These are phyloP conservation scores for Rhizomys pruinosus DNA, from an alignment of 2,113 vertebrate species.

Conservation along the genomic window DNA sequence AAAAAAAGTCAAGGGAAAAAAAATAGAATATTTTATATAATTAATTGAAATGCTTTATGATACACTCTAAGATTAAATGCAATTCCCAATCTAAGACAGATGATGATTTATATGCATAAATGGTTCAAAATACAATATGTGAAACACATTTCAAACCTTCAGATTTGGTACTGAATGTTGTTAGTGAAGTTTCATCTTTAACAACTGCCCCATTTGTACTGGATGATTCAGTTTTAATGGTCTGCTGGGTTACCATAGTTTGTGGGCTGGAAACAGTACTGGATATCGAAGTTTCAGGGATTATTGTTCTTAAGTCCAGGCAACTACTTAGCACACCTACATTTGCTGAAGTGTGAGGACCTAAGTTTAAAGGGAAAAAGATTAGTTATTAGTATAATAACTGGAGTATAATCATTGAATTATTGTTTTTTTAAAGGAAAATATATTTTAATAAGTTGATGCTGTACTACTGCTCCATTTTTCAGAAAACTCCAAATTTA, in stretches of 20 bases:
- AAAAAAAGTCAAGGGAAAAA: neutral
- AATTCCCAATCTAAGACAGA: constrained; percentile 74
- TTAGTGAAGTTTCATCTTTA: constrained; percentile 90
- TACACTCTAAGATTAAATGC: constrained; percentile 66
- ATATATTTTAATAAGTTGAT: no score
- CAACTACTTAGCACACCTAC: constrained; percentile 86
- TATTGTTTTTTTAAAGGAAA: no score
- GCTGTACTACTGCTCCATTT: no score
- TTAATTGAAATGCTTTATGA: constrained; percentile 47
- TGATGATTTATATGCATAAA: constrained; percentile 82
- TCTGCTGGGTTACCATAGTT: constrained; percentile 88
- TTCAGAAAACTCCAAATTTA: no score
- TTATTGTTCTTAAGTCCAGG: constrained; percentile 86
- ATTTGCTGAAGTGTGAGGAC: constrained; percentile 86
- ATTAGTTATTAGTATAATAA: constrained; percentile 54
- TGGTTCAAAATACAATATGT: constrained; percentile 87
- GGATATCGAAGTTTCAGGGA: constrained; percentile 85
- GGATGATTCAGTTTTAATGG: constrained; percentile 89
- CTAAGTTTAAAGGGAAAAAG: constrained; percentile 79
- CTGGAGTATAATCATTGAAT: neutral
- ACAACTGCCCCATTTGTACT: constrained; percentile 89
- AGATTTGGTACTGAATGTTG: constrained; percentile 87
- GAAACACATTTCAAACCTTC: constrained; percentile 90
- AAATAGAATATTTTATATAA: constrained; percentile 16
- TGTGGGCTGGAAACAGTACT: constrained; percentile 85